Percentiles rank a stretch among this genome's conserved stretches.
Evolutionary conservation across 2,797 vertebrate species (phyloP).

Genomic region (Brotula barbata): DNA sequence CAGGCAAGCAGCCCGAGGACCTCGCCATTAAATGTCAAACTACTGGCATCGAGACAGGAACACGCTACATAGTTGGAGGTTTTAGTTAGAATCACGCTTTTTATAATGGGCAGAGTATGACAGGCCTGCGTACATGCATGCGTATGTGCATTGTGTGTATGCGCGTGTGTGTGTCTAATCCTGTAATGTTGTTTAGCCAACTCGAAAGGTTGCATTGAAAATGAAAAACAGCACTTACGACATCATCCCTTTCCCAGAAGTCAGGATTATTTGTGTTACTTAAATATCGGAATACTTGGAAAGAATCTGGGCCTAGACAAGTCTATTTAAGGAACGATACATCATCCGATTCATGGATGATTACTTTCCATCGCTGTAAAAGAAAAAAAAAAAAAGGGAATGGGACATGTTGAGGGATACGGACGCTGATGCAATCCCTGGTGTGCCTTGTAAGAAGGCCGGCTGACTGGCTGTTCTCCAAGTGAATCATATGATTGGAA

Average conservation of each 20-base stretch:
- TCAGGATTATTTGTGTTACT: constrained; percentile 66
- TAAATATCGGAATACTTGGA: constrained; percentile 58
- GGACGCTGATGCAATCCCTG: constrained; percentile 20
- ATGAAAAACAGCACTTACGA: constrained; percentile 23
- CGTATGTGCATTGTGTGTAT: neutral
- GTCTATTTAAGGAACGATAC: constrained; percentile 50
- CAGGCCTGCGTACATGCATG: neutral
- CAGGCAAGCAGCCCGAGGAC: constrained; percentile 13
- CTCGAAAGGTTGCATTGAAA: constrained; percentile 58
- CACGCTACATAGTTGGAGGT: neutral
- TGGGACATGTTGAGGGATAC: constrained; percentile 11
- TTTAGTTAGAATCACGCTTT: neutral
- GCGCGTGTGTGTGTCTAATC: neutral
- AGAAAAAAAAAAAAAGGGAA: neutral
- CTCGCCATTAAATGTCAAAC: constrained; percentile 38
- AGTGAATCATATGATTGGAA: constrained; percentile 46
- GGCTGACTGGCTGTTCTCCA: constrained; percentile 17
- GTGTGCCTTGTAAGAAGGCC: constrained; percentile 10
- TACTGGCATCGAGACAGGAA: constrained; percentile 13
- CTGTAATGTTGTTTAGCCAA: constrained; percentile 42
- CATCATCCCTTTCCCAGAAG: constrained; percentile 62
- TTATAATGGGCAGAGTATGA: no score
- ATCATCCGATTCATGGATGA: constrained; percentile 40
- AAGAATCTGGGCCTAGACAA: constrained; percentile 50
- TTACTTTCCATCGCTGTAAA: constrained; percentile 46